These are phyloP conservation scores for Nudaria mundana DNA, from an alignment of 2,888 invertebrate species.

Conservation along the genomic window DNA sequence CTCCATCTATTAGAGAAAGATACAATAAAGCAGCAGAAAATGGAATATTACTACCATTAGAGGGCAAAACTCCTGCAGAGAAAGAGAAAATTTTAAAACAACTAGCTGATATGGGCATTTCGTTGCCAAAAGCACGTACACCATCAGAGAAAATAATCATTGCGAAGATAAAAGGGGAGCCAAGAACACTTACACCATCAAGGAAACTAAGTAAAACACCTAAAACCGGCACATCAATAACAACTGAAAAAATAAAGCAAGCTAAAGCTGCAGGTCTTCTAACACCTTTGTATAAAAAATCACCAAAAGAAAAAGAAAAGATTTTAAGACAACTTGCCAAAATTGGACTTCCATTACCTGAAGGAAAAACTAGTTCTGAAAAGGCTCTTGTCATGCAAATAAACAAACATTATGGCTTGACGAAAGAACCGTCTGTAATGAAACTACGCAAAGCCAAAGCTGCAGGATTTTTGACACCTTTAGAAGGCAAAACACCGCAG, in stretches of 20 bases:
- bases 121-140: slow-evolving; percentile 37
- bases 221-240: background rate
- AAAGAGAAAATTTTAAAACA: slow-evolving; percentile 33
- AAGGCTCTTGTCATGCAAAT: slow-evolving; percentile 10
- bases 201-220: background rate
- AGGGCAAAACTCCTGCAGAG: slow-evolving; percentile 31
- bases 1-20: slow-evolving; percentile 26
- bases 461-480: slow-evolving; percentile 10
- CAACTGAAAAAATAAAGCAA: slow-evolving; percentile 8
- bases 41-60: slow-evolving; percentile 32
- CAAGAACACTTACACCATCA: slow-evolving; percentile 33
- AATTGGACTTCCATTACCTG: slow-evolving; percentile 28
- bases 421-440: slow-evolving; percentile 8
- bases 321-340: slow-evolving; percentile 28
- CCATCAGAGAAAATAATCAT: slow-evolving; percentile 14
- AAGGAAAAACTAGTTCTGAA: slow-evolving; percentile 27
- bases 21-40: slow-evolving; percentile 28
- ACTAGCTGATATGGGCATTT: slow-evolving; percentile 28
- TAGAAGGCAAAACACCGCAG: slow-evolving; percentile 22
- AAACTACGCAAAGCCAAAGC: slow-evolving; percentile 5
- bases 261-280: slow-evolving; percentile 23
- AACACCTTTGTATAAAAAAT: slow-evolving; percentile 9
- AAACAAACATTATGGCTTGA: background rate
- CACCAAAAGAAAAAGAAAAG: slow-evolving; percentile 25
- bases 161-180: slow-evolving; percentile 28